These are phyloP conservation scores for Ditylenchus weischeri DNA, from an alignment of 2,888 invertebrate genomes.

Conservation along the genomic window DNA sequence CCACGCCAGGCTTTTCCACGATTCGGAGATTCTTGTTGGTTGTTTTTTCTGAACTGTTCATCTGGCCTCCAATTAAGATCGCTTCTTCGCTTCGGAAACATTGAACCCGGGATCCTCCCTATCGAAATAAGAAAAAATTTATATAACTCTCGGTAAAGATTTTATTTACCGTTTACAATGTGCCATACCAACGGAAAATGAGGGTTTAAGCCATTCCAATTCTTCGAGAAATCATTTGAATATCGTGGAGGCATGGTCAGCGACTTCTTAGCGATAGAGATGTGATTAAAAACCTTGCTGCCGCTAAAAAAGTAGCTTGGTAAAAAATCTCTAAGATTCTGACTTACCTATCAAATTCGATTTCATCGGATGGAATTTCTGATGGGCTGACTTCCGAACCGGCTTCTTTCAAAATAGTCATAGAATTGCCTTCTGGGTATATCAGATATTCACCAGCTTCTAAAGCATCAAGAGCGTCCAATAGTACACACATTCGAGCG, in stretches of 20 bases:
- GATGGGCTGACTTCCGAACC: no score
- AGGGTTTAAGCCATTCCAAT: slow-evolving; percentile 36
- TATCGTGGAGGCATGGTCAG: background rate
- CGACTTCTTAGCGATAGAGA: background rate
- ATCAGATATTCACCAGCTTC: slow-evolving; percentile 33
- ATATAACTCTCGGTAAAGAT: no score
- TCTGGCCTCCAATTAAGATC: slow-evolving; percentile 2
- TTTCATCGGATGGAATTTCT: no score
- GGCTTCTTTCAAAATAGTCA: slow-evolving; percentile 10
- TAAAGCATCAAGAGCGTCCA: slow-evolving; percentile 25
- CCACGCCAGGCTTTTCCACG: no score
- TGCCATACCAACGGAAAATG: slow-evolving; percentile 43
- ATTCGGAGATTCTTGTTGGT: no score
- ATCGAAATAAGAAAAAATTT: slow-evolving; percentile 4
- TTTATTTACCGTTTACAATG: slow-evolving; percentile 8
- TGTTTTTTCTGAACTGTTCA: no score
- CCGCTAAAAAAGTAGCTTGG: no score
- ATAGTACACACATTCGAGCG: slow-evolving; percentile 22
- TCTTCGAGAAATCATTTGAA: slow-evolving; percentile 3
- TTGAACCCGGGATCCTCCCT: slow-evolving; percentile 36
- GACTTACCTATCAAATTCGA: no score
- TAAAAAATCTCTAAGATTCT: no score
- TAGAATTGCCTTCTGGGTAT: slow-evolving; percentile 17
- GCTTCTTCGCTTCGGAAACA: slow-evolving; percentile 26
- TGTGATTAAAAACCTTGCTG: no score